phyloP scores from a whole-genome alignment of 2,888 invertebrate genomes.

The Chrysolina oricalcia region DNA sequence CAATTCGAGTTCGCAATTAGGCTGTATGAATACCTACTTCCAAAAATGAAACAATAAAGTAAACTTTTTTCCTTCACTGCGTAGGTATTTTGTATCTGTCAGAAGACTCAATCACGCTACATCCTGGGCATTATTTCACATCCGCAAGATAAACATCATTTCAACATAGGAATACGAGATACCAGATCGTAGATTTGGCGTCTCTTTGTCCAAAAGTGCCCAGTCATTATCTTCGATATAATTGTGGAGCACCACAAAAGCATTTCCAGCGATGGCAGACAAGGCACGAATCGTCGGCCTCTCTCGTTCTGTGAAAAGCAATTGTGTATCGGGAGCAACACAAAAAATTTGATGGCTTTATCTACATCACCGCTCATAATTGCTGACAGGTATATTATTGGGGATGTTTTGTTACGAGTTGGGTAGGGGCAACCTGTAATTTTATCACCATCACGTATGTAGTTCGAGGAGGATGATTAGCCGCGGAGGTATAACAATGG shows the following conservation, averaged over 20 bases:
- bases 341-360: slow-evolving; percentile 58
- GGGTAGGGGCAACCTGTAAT: slow-evolving; percentile 49
- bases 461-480: slow-evolving; percentile 12
- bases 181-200: slow-evolving; percentile 42
- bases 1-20: too few species aligned
- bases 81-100: background rate
- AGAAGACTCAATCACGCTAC: background rate
- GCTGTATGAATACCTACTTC: too few species aligned
- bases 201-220: slow-evolving; percentile 42
- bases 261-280: slow-evolving; percentile 50
- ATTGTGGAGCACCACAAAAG: slow-evolving; percentile 52
- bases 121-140: slow-evolving; percentile 6
- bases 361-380: slow-evolving; percentile 58
- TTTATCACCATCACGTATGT: slow-evolving; percentile 52
- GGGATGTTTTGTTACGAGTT: slow-evolving; percentile 47
- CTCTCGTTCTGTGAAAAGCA: slow-evolving; percentile 39
- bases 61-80: too few species aligned
- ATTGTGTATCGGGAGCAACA: slow-evolving; percentile 41
- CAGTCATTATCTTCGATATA: slow-evolving; percentile 51
- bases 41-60: too few species aligned
- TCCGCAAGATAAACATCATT: slow-evolving; percentile 19
- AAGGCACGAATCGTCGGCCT: slow-evolving; percentile 46
- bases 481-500: slow-evolving; percentile 2
- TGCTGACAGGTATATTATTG: slow-evolving; percentile 59
- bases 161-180: slow-evolving; percentile 22